Evolutionary conservation across 2,888 invertebrate genomes (phyloP).

Genomic region (Sceliomorpha sp.): DNA sequence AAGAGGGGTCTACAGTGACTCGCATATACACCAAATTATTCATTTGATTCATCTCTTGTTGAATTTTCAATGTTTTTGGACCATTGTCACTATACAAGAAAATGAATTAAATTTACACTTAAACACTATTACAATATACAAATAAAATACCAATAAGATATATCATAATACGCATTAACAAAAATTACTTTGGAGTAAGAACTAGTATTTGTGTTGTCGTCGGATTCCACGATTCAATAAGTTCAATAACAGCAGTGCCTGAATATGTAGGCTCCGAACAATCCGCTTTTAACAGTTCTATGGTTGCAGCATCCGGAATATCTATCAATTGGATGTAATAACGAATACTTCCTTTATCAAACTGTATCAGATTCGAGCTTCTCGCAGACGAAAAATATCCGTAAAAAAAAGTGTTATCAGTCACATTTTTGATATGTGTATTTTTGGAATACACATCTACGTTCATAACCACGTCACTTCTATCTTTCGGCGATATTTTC

Average conservation of each 20-base stretch:
- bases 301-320: conserved; percentile 60
- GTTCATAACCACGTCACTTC: conserved; percentile 54
- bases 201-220: conserved; percentile 63
- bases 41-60: conserved; percentile 81
- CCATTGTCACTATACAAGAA: conserved; percentile 75
- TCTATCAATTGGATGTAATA: conserved; percentile 63
- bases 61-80: conserved; percentile 82
- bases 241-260: conserved; percentile 63
- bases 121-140: too few species aligned
- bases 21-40: conserved; percentile 83
- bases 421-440: conserved; percentile 39
- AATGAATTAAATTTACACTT: conserved; percentile 24
- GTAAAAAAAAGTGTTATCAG: conserved; percentile 30
- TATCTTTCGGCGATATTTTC: conserved; percentile 82
- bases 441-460: conserved; percentile 50
- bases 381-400: conserved; percentile 51
- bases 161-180: too few species aligned
- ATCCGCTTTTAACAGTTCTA: conserved; percentile 62
- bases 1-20: conserved; percentile 86
- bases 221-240: conserved; percentile 67
- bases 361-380: conserved; percentile 41
- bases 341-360: conserved; percentile 61
- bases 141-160: too few species aligned
- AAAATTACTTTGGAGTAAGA: conserved; percentile 63
- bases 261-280: conserved; percentile 59